Evolutionary conservation across 2,113 vertebrate species (phyloP), one percentile per base, ranked within the genome.

Genomic region (Megaceryle torquata): DNA sequence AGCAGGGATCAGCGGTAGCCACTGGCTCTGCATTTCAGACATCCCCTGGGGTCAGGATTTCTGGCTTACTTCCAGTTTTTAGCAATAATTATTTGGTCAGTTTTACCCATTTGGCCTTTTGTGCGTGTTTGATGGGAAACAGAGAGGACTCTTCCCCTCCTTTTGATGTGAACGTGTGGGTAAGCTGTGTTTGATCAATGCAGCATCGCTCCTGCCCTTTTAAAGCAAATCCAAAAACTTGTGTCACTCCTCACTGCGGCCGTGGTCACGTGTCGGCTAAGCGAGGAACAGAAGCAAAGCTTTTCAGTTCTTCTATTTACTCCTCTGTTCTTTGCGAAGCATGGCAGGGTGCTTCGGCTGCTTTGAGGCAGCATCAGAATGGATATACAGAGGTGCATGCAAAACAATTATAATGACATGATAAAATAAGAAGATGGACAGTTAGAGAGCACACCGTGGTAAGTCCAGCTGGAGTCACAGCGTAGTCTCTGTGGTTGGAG

Each of bases 341-440:
- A 46, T 39, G 87, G 91, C 95, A 72, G 51, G 54, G 10, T 85
- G 92, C 86, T 89, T 89, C 3, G 37, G 79, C 82, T 89, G 81
- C 75, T 95, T 89, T 93, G 93, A 91, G 67, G n/a, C 78, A 82
- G 90, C 37, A 53, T 89, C 91, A 94, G 61, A 10, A 48, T 59
- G 80, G 85, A 82, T 83, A 51, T 50, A 82, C 29, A 93, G 77
- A 94, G 85, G 53, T 31, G 57, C 25, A 5, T 70, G 93, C 82
- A 95, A 85, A 94, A 75, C 89, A 94, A 91, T 93, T 91, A 75
- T 31, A 88, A 95, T 91, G 78, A 64, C 63, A 43, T 22, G 89
- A 85, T 92, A 93, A 93, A 96, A 95, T 65, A 94, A 35, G 50
- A 83, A 60, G 92, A 68, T 37, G 59, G 67, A 59, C 83, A 77